phyloP scores from a whole-genome alignment of 1,140 invertebrate genomes.

The Pararge aegeria region DNA sequence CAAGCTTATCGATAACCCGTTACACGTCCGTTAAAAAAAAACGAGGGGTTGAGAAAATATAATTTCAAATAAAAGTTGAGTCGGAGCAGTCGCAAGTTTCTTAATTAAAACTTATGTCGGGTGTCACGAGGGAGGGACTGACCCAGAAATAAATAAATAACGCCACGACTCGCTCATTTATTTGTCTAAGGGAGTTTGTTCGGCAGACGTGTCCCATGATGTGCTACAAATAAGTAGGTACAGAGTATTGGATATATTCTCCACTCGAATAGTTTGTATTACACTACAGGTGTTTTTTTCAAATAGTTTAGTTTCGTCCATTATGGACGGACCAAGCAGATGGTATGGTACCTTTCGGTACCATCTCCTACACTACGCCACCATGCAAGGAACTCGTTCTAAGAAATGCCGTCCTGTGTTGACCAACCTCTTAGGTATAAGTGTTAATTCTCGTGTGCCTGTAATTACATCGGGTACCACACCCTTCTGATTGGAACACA shows the following conservation, averaged over 20 bases:
- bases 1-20: slow-evolving; percentile 37
- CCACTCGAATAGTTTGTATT: too few species aligned
- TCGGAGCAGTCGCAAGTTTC: slow-evolving; percentile 74
- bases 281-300: too few species aligned
- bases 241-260: neutral
- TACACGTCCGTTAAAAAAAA: slow-evolving; percentile 46
- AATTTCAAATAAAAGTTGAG: slow-evolving; percentile 78
- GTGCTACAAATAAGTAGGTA: slow-evolving; percentile 23
- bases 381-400: too few species aligned
- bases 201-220: slow-evolving; percentile 62
- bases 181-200: slow-evolving; percentile 71
- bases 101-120: slow-evolving; percentile 78
- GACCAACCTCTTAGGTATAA: too few species aligned
- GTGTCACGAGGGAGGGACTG: slow-evolving; percentile 63
- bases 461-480: too few species aligned
- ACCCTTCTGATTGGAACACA: too few species aligned
- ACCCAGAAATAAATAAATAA: slow-evolving; percentile 74
- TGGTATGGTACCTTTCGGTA: too few species aligned
- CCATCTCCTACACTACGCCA: too few species aligned
- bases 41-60: slow-evolving; percentile 70
- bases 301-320: too few species aligned
- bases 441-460: too few species aligned
- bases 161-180: slow-evolving; percentile 72
- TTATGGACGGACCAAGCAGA: too few species aligned
- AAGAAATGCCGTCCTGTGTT: too few species aligned